Percentiles rank a stretch among this genome's conserved stretches.
Conservation (phyloP, 2,888 invertebrate species). For the Argyresthia goedartella region DNA sequence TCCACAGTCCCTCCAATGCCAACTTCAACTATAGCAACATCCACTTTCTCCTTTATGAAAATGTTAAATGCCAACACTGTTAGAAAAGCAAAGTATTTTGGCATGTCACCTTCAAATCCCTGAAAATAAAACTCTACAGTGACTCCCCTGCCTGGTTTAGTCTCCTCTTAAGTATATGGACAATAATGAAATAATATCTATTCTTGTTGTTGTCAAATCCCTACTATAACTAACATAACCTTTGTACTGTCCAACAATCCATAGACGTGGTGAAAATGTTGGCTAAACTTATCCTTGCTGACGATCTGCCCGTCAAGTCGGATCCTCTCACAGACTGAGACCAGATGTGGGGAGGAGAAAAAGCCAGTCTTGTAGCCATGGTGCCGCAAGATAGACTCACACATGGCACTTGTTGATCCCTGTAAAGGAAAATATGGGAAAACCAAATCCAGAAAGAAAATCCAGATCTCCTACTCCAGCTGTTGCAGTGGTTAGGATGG, state of each 20-base stretch:
- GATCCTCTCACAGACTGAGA: constrained; percentile 92
- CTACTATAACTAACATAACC: constrained; percentile 19
- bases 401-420: constrained; percentile 94
- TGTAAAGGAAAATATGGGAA: constrained; percentile 19
- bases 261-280: constrained; percentile 87
- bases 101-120: constrained; percentile 80
- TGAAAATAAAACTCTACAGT: constrained; percentile 19
- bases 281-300: constrained; percentile 77
- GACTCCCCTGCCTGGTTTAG: too few relatives aligned
- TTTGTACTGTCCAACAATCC: constrained; percentile 59
- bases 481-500: too few relatives aligned
- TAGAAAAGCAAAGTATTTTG: constrained; percentile 94
- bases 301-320: constrained; percentile 88
- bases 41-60: constrained; percentile 87
- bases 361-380: constrained; percentile 93
- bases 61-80: constrained; percentile 92
- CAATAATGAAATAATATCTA: background rate
- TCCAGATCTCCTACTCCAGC: too few relatives aligned
- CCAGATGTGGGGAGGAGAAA: constrained; percentile 95
- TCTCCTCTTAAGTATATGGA: too few relatives aligned
- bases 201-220: background rate
- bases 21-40: constrained; percentile 95
- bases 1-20: constrained; percentile 97
- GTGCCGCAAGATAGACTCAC: constrained; percentile 87
- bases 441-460: too few relatives aligned